A percentile compares a stretch with the other conserved stretches of the same genome.
phyloP scores from a whole-genome alignment of 2,888 invertebrate species.

The Allophyes oxyacanthae region DNA sequence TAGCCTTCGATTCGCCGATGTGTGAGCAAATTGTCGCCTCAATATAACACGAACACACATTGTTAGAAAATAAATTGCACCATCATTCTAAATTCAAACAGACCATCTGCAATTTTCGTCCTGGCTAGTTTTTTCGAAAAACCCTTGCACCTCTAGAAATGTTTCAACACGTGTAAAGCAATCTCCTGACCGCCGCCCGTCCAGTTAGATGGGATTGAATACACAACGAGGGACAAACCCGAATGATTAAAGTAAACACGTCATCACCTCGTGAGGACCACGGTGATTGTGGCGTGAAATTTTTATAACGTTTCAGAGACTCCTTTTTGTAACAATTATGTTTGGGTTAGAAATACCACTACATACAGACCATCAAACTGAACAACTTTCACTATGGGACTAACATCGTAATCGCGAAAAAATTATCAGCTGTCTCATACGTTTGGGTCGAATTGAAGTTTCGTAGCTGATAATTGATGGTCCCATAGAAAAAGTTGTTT shows the following conservation, averaged over 20 bases:
- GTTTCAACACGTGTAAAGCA: slow-evolving; percentile 49
- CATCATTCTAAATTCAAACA: too few relatives aligned
- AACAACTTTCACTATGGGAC: too few relatives aligned
- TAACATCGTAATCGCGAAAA: too few relatives aligned
- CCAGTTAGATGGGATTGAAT: slow-evolving; percentile 58
- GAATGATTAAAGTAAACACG: slow-evolving; percentile 69
- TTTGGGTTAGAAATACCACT: slow-evolving; percentile 8
- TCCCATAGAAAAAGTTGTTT: too few relatives aligned
- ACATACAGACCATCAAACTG: too few relatives aligned
- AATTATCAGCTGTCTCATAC: too few relatives aligned
- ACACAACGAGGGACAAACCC: slow-evolving; percentile 61
- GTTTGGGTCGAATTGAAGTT: too few relatives aligned
- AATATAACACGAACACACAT: too few relatives aligned
- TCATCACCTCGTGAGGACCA: slow-evolving; percentile 55
- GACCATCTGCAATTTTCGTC: slow-evolving; percentile 1
- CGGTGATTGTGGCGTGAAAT: slow-evolving; percentile 66
- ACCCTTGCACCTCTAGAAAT: slow-evolving; percentile 22
- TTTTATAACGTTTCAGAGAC: slow-evolving; percentile 60
- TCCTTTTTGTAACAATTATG: slow-evolving; percentile 38
- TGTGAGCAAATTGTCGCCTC: too few relatives aligned
- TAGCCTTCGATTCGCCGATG: too few relatives aligned
- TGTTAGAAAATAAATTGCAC: too few relatives aligned
- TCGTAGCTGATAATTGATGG: too few relatives aligned
- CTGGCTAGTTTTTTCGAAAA: slow-evolving; percentile 21
- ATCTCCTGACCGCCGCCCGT: slow-evolving; percentile 42